Base-by-base conservation (phyloP, 1,140 invertebrate species). In the Euura saliciscinereae region DNA sequence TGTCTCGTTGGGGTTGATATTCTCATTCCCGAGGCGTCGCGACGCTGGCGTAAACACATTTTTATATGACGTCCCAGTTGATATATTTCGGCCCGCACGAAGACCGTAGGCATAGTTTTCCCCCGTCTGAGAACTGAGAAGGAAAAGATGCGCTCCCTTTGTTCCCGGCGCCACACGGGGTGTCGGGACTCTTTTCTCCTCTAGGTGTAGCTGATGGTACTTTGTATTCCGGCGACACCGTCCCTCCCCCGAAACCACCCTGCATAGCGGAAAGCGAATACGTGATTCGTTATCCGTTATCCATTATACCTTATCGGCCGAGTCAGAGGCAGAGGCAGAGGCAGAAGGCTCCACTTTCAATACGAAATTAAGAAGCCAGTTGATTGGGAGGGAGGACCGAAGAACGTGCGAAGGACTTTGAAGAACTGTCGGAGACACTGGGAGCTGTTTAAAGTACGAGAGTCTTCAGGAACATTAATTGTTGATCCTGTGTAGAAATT, bases 11-110 rank as follows among this genome's bases (percentile, higher is more conserved):
- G 51, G 51, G 51, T 6, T 59, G 75, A 78, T 80, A 78, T 80
- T 84, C 79, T 74, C 75, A 81, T 83, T 82, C 77, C 73, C 43
- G 42, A 68, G 74, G 74, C 74, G 70, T 75, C 59, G 65, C 70
- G 71, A 77, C 72, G 76, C 74, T 70, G 78, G 79, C 82, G 81
- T 85, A 83, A 85, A 81, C 81, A 85, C 83, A 83, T 85, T 84
- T 85, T 83, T 85, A 85, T 85, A 83, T 80, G 82, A 85, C 83
- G 78, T 78, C 80, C 68, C 74, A 77, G 79, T 80, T 78, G 83
- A 85, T 85, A 82, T 85, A 85, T 85, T 80, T 82, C 82, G 28
- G 28, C 28, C 28, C 28, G 28, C 28, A 28, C 28, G 28, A 28
- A 28, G 28, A 28, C 28, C 28, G 28, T 28, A 28, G 28, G 28